A percentile compares a stretch with the other conserved stretches of the same genome.
phyloP scores from a whole-genome alignment of 2,888 invertebrate species.

The Agrotis puta region DNA sequence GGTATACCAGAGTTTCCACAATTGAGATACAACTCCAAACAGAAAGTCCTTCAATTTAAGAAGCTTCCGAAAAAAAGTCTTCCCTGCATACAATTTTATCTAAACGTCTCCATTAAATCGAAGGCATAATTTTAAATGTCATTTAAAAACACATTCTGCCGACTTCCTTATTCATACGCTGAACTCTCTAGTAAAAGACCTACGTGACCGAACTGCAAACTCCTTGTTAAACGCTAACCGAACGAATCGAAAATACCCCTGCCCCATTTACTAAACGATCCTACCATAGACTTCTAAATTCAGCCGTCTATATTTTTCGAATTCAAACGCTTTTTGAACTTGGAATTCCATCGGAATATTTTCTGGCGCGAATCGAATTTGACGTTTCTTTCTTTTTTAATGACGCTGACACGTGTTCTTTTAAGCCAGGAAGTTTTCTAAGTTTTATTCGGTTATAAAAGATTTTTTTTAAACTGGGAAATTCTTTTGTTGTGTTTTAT shows the following conservation, averaged over 20 bases:
- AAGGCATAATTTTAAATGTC: conserved; percentile 66
- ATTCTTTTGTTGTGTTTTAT: conserved; percentile 63
- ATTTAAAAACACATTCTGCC: conserved; percentile 67
- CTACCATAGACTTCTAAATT: conserved; percentile 61
- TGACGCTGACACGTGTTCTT: conserved; percentile 61
- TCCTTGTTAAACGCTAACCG: conserved; percentile 66
- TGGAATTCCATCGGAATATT: conserved; percentile 69
- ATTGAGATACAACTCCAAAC: neutral
- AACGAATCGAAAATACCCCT: conserved; percentile 67
- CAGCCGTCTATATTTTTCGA: conserved; percentile 54
- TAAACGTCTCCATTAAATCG: conserved; percentile 65
- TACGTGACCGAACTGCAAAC: conserved; percentile 75
- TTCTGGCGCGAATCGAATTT: conserved; percentile 67
- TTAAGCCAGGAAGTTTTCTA: conserved; percentile 64
- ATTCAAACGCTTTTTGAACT: conserved; percentile 69
- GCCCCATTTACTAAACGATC: conserved; percentile 54
- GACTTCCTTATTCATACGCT: conserved; percentile 70
- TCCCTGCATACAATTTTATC: conserved; percentile 51
- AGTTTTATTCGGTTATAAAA: conserved; percentile 71
- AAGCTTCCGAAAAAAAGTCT: conserved; percentile 31
- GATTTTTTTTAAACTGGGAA: conserved; percentile 50
- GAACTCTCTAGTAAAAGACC: conserved; percentile 72
- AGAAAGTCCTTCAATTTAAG: neutral
- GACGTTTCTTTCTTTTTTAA: conserved; percentile 65
- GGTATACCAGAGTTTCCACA: neutral